Conservation (phyloP, 2,888 invertebrate species). For the Drosophila helvetica region DNA sequence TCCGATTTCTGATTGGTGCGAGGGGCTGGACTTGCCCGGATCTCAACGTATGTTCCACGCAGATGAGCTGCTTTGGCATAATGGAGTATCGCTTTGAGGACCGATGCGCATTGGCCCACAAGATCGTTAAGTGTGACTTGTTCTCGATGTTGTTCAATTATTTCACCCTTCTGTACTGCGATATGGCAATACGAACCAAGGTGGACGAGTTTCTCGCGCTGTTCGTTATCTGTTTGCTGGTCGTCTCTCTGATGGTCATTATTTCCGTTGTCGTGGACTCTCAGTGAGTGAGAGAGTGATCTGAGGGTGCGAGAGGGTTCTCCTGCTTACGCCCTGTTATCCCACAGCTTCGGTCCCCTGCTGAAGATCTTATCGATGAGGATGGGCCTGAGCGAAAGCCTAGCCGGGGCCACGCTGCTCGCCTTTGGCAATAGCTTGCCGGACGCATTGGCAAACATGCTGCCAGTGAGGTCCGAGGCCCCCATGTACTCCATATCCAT, state of each 20-base stretch:
- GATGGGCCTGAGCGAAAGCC: conserved; percentile 44
- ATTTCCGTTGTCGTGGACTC: neutral
- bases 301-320: neutral
- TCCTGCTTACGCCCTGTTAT: neutral
- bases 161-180: conserved; percentile 17
- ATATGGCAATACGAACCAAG: neutral
- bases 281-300: neutral
- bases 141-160: conserved; percentile 14
- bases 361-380: conserved; percentile 33
- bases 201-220: neutral
- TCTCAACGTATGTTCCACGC: neutral
- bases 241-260: conserved; percentile 2
- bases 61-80: conserved; percentile 13
- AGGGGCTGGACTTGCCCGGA: neutral
- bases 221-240: neutral
- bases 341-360: conserved; percentile 36
- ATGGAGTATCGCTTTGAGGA: neutral
- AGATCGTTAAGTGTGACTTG: neutral
- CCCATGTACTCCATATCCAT: conserved; percentile 15
- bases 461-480: neutral
- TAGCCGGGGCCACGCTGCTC: conserved; percentile 44
- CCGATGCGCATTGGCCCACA: conserved; percentile 2
- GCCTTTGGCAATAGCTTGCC: conserved; percentile 44
- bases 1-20: too few relatives aligned
- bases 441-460: conserved; percentile 30